Evolutionary conservation across 2,888 invertebrate genomes (phyloP), one percentile per base, ranked within the genome.

Genomic region (Odontomyia ornata): DNA sequence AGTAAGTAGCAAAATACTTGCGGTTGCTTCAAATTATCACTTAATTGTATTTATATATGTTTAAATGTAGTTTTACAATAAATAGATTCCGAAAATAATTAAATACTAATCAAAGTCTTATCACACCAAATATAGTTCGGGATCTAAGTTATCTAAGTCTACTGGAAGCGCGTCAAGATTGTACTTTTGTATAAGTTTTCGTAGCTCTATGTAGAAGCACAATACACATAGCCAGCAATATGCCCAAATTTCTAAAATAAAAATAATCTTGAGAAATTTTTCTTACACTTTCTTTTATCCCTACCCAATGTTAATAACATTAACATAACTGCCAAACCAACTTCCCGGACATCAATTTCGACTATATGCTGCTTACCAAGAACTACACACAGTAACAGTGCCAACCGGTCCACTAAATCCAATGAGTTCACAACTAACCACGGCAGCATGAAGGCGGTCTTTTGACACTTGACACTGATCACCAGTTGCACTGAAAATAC

Each of bases 161-260:
- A 46, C 30, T 11, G 69, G 47, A 23, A n/a, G 23, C 7, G 47
- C 4, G 18, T 69, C 69, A 15, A 65, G 36, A 27, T 65, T 36
- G 7, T 9, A 25, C 23, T 69, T 69, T 13, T 47, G 69, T 47
- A 69, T 25, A 18, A 69, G 25, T 47, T 69, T 69, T 9, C 69
- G 15, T 30, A 69, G 46, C 47, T 47, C 69, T 25, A 46, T n/a
- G 21, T 69, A 69, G 13, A 69, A 69, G 13, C 47, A 47, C 25
- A 69, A 25, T 25, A 69, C 69, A 25, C 69, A 69, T 4, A 69
- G 69, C 69, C 69, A 69, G 25, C 69, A 69, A 27, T 69, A 69
- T 47, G 21, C 21, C 69, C 69, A 69, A 13, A 69, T 69, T 69
- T 69, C 69, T 69, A 7, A 1, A 43, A 65, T 13, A 64, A n/a